These are phyloP conservation scores for Tetrapedia diversipes DNA, from an alignment of 2,888 invertebrate genomes.

Conservation along the genomic window DNA sequence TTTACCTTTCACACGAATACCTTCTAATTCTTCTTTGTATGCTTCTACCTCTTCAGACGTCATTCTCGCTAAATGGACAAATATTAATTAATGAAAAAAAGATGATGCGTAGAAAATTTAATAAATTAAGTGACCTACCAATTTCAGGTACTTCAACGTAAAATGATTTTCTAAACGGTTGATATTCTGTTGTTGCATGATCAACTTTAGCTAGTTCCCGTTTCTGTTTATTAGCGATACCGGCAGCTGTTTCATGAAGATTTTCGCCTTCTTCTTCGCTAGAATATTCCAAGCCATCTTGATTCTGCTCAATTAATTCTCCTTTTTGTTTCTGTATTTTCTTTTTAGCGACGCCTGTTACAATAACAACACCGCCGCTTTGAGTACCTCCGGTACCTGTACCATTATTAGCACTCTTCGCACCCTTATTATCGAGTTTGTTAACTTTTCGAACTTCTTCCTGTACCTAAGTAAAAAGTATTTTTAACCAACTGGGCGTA, in stretches of 20 bases:
- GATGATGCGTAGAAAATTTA: fast-evolving
- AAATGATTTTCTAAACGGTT: constrained; percentile 96
- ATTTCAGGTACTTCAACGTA: constrained; percentile 99
- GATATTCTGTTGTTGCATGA: constrained; percentile 93
- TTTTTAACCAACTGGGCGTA: background rate
- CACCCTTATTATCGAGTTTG: constrained; percentile 86
- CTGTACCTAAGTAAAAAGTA: constrained; percentile 83
- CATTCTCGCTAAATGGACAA: constrained; percentile 87
- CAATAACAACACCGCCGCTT: constrained; percentile 88
- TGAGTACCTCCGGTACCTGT: constrained; percentile 78
- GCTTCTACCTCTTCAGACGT: constrained; percentile 92
- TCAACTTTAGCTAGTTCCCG: constrained; percentile 97
- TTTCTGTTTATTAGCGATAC: constrained; percentile 94
- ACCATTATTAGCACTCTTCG: constrained; percentile 83
- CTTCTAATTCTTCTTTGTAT: constrained; percentile 95
- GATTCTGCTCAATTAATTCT: constrained; percentile 99
- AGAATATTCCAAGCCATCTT: constrained; percentile 98
- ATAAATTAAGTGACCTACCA: constrained; percentile 72
- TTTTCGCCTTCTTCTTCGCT: constrained; percentile 98
- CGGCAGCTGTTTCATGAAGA: constrained; percentile 94
- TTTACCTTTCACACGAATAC: constrained; percentile 97
- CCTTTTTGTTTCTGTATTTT: constrained; percentile 93
- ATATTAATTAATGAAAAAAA: background rate
- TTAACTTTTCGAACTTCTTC: constrained; percentile 93
- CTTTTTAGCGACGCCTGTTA: constrained; percentile 93